These are phyloP conservation scores for Rhinoderma darwinii DNA, from an alignment of 2,113 vertebrate species.

Conservation along the genomic window DNA sequence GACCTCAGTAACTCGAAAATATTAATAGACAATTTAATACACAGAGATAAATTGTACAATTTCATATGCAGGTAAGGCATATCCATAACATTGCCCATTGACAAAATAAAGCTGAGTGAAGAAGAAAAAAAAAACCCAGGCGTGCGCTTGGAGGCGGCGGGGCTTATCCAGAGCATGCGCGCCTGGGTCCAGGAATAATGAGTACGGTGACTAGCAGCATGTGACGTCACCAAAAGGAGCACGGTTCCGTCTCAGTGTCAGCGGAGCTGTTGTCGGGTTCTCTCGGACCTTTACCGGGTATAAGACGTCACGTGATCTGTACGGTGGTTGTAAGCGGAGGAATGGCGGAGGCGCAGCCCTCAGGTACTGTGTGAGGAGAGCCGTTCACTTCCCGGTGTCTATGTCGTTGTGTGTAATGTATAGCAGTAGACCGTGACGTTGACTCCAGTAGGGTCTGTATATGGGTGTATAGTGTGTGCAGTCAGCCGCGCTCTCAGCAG, in stretches of 20 bases:
- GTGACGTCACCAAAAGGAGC: constrained; percentile 43
- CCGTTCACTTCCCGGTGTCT: not conserved
- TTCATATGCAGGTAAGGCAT: not conserved
- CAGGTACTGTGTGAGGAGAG: not conserved
- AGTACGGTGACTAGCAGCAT: not conserved
- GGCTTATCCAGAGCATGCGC: not conserved
- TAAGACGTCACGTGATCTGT: constrained; percentile 18
- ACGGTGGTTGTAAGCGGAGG: not conserved
- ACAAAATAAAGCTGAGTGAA: constrained; percentile 34
- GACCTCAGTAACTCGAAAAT: too few relatives aligned
- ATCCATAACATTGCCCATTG: not conserved
- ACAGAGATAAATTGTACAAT: too few relatives aligned
- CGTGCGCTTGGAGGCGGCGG: not conserved
- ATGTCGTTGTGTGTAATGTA: not conserved
- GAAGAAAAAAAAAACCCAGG: not conserved
- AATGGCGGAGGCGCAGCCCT: constrained; percentile 54
- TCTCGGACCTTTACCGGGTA: not conserved
- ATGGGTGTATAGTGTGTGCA: not conserved
- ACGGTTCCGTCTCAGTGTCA: not conserved
- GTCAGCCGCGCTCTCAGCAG: too few relatives aligned
- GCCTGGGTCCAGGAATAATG: not conserved
- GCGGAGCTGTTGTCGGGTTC: not conserved
- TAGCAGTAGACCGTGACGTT: not conserved
- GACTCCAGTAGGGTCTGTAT: not conserved
- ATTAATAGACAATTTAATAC: too few relatives aligned